Evolutionary conservation across 37 sponge, comb jelly and placozoan species (phyloP).

Genomic region (Axinella damicornis): DNA sequence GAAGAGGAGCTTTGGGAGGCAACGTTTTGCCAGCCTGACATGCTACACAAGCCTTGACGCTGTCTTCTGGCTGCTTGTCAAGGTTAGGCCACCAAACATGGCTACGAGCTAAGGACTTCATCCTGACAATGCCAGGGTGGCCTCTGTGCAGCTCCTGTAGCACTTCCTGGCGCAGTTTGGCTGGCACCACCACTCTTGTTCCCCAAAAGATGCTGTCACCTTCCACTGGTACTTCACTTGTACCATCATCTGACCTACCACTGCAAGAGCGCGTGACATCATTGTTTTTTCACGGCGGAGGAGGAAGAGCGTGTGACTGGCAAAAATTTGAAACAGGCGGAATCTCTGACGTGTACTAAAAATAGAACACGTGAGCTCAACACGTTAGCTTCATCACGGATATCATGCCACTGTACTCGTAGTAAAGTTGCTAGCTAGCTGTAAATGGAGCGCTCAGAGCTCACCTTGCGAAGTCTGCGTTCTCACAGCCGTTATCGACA

Average conservation of each 20-base stretch:
- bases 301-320: no score
- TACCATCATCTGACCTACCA: constrained; percentile 3
- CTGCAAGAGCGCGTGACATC: no score
- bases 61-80: constrained; percentile 10
- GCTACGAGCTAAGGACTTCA: constrained; percentile 34
- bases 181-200: constrained; percentile 21
- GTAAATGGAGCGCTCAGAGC: no score
- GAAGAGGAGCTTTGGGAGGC: constrained; percentile 26
- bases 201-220: constrained; percentile 26
- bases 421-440: no score
- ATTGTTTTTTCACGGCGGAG: no score
- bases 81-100: constrained; percentile 45
- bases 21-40: not conserved
- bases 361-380: no score
- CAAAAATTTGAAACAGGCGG: no score
- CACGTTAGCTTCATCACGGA: no score
- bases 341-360: no score
- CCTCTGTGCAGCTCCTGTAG: not conserved
- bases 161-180: not conserved
- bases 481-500: no score
- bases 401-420: no score
- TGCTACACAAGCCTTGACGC: constrained; percentile 11
- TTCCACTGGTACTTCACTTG: constrained; percentile 6
- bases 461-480: no score
- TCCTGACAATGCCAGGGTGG: constrained; percentile 24